Base-by-base conservation (phyloP, 2,797 vertebrate genomes). In the Morus bassanus region DNA sequence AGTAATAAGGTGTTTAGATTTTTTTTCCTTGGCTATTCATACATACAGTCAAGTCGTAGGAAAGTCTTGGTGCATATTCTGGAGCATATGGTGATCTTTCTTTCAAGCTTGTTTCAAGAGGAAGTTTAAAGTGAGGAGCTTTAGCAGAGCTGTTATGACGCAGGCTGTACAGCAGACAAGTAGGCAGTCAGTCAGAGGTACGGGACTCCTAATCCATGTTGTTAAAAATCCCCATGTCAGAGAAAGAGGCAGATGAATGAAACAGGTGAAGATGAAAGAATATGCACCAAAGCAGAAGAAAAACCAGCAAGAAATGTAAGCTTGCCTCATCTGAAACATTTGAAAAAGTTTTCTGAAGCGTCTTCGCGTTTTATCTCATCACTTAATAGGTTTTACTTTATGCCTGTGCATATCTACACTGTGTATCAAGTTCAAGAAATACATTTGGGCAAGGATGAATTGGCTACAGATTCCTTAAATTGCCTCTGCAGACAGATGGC, bases 401-500 rank as follows among this genome's bases (percentile, higher is more conserved):
- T 0, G 4, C 53, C 76, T 45, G 16, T 45, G 45, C 30, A 5
- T 67, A 27, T 77, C 76, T 57, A 63, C 0, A 0, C 51, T 39
- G 33, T 65, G 8, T 30, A 69, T 72, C 39, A 37, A 48, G 61
- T 25, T 91, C 72, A 53, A 75, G 82, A 69, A 83, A 87, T 27
- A 50, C 57, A 31, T 12, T 24, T 11, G 68, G 80, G 30, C 61
- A 57, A 56, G 37, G 53, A 54, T 39, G 70, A 74, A 65, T 43
- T 85, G 50, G 76, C 61, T 65, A 30, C 41, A 25, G 59, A 30
- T 69, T 67, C 64, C 41, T 85, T 39, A 45, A 57, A 70, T 7
- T 59, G 39, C 45, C 46, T 82, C 76, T 77, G 65, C 77, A 92
- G 79, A 85, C 70, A 89, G 93, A 94, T 90, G 69, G 89, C 57